Conservation (phyloP, 2,888 invertebrate species). For the Brenthis ino region DNA sequence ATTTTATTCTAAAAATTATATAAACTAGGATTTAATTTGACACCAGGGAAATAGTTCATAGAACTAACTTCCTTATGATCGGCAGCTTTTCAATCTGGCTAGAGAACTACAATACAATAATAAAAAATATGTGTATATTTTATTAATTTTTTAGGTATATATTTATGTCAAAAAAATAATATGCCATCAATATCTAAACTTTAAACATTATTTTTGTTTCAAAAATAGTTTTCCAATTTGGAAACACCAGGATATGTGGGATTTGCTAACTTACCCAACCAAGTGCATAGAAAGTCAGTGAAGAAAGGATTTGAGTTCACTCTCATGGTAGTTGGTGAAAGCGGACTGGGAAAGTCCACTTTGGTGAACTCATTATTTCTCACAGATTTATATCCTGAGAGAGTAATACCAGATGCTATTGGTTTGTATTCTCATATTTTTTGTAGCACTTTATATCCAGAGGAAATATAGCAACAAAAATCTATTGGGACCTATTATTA, state of each 20-base stretch:
- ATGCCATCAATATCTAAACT: neutral
- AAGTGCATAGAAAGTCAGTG: slow-evolving; percentile 97
- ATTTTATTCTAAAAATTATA: too few species aligned
- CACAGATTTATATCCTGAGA: slow-evolving; percentile 96
- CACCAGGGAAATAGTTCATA: too few species aligned
- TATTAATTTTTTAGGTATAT: neutral
- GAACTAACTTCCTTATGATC: too few species aligned
- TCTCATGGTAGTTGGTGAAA: slow-evolving; percentile 96
- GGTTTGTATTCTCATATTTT: slow-evolving; percentile 78
- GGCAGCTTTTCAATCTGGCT: too few species aligned
- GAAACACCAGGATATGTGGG: slow-evolving; percentile 95
- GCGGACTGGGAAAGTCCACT: slow-evolving; percentile 97
- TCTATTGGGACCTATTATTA: neutral
- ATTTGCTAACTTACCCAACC: slow-evolving; percentile 97
- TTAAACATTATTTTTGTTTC: neutral
- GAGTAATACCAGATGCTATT: slow-evolving; percentile 92
- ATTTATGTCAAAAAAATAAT: neutral
- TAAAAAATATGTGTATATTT: neutral
- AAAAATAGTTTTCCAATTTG: slow-evolving; percentile 88
- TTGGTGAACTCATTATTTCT: slow-evolving; percentile 96
- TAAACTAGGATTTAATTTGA: too few species aligned
- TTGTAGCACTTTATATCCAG: neutral
- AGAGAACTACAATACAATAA: neutral
- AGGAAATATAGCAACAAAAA: neutral
- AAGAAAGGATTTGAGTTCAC: slow-evolving; percentile 99